phyloP scores from a whole-genome alignment of 2,113 vertebrate genomes.

The Coracopsis vasa region DNA sequence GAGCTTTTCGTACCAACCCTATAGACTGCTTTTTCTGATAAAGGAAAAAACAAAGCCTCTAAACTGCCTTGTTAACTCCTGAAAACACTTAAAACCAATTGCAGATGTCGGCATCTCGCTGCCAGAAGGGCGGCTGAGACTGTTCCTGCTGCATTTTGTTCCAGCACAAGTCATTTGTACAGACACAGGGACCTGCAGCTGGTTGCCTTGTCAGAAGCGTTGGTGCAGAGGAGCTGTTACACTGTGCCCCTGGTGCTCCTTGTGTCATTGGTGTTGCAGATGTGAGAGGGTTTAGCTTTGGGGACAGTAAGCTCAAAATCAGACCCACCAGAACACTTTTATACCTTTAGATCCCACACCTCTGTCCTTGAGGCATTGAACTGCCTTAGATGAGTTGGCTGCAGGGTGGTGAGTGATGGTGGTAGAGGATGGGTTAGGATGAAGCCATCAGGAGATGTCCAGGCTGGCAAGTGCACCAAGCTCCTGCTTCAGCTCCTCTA shows the following conservation, averaged over 20 bases:
- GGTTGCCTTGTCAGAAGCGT: background rate
- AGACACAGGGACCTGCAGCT: background rate
- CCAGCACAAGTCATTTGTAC: background rate
- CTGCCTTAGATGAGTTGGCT: background rate
- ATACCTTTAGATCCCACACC: background rate
- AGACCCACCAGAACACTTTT: background rate
- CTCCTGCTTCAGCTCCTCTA: background rate
- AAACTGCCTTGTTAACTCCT: background rate
- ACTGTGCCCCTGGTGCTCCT: background rate
- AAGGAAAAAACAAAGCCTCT: background rate
- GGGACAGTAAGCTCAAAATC: background rate
- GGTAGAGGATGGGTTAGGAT: background rate
- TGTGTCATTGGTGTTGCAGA: background rate
- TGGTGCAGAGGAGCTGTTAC: background rate
- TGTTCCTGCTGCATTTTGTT: background rate
- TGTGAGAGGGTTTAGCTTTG: background rate
- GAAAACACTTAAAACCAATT: background rate
- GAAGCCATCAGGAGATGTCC: rapidly evolving
- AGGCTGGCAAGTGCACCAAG: background rate
- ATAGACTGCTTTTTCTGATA: background rate
- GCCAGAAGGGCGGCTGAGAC: background rate
- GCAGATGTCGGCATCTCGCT: background rate
- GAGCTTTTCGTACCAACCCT: background rate
- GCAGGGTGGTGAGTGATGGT: rapidly evolving
- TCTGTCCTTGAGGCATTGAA: background rate